phyloP scores from a whole-genome alignment of 2,113 vertebrate genomes.

The Heterochromis multidens region DNA sequence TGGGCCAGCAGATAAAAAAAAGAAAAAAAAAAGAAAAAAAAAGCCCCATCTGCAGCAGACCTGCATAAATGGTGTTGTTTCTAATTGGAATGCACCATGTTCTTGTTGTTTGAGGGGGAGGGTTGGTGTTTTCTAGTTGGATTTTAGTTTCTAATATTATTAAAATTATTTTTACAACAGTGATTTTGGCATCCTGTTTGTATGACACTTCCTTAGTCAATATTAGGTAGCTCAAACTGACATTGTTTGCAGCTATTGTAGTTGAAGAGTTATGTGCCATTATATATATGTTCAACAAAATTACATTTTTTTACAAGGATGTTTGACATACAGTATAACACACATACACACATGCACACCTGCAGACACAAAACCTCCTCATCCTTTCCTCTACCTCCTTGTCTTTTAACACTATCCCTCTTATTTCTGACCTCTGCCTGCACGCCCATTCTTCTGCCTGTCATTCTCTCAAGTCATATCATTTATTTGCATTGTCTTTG shows the following conservation, averaged over 20 bases:
- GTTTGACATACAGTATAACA: not conserved
- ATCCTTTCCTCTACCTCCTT: not conserved
- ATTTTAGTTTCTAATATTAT: not conserved
- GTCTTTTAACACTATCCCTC: not conserved
- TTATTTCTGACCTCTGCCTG: constrained; percentile 10
- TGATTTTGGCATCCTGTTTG: not conserved
- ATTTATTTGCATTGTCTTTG: not conserved
- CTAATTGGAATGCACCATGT: no score
- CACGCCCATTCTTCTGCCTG: not conserved
- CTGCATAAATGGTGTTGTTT: no score
- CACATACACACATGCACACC: not conserved
- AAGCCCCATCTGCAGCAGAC: not conserved
- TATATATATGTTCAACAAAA: no score
- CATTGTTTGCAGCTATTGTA: fast-evolving
- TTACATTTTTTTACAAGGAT: no score
- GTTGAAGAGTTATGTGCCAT: fast-evolving
- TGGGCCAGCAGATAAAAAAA: not conserved
- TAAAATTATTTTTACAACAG: not conserved
- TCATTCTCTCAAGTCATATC: not conserved
- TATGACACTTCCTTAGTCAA: not conserved
- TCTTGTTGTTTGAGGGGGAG: not conserved
- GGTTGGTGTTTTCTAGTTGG: not conserved
- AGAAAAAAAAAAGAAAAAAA: no score
- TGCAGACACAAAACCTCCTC: not conserved
- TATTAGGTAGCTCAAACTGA: not conserved